Evolutionary conservation across 2,113 vertebrate species (phyloP).

Genomic region (Arothron firmamentum): DNA sequence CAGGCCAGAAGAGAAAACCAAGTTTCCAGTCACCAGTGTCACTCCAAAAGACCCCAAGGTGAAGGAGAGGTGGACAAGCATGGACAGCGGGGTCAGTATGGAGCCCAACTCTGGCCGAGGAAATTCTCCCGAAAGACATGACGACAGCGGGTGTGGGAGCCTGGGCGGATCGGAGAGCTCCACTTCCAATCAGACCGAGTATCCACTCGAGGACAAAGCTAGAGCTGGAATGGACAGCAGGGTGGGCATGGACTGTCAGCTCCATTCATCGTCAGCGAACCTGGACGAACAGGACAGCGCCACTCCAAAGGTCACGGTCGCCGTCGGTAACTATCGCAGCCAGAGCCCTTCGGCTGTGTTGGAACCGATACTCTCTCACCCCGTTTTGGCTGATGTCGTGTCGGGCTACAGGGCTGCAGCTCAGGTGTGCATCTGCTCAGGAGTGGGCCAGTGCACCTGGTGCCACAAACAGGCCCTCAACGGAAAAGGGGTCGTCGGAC

Average conservation of each 20-base stretch:
- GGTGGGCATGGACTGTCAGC: conserved; percentile 44
- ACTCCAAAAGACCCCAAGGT: conserved; percentile 16
- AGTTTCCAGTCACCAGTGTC: not conserved
- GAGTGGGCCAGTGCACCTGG: conserved; percentile 62
- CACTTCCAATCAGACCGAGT: conserved; percentile 33
- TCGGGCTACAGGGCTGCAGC: conserved; percentile 63
- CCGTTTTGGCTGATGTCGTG: conserved; percentile 42
- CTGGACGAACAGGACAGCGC: conserved; percentile 40
- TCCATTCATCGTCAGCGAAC: conserved; percentile 31
- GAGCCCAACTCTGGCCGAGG: conserved; percentile 22
- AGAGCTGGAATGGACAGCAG: conserved; percentile 52
- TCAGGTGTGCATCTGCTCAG: conserved; percentile 62
- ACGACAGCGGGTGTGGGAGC: conserved; percentile 75
- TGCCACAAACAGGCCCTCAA: conserved; percentile 46
- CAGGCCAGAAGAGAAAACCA: conserved; percentile 16
- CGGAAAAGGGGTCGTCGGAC: conserved; percentile 14
- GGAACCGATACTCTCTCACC: conserved; percentile 31
- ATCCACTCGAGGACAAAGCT: conserved; percentile 7
- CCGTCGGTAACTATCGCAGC: conserved; percentile 51
- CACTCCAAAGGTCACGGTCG: conserved; percentile 8
- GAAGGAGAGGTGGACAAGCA: conserved; percentile 55
- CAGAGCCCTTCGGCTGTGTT: conserved; percentile 46
- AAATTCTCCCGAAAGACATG: conserved; percentile 31
- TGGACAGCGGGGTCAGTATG: conserved; percentile 69
- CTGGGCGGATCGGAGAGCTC: conserved; percentile 57